phyloP scores from a whole-genome alignment of 1,140 invertebrate species.

The Neodiprion fabricii region DNA sequence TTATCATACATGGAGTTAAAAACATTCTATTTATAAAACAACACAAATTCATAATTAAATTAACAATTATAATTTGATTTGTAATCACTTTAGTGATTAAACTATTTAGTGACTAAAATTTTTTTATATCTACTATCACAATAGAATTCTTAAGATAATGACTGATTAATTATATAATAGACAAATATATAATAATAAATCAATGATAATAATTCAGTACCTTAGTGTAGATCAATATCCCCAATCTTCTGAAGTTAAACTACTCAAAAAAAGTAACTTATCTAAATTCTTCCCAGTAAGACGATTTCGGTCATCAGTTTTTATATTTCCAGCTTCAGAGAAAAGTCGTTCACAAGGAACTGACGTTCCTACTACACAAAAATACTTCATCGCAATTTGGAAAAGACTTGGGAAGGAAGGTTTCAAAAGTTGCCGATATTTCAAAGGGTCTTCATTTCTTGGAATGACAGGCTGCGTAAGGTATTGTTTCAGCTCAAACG shows the following conservation, averaged over 20 bases:
- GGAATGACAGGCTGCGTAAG: constrained; percentile 32
- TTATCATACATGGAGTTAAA: too few relatives aligned
- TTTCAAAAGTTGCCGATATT: constrained; percentile 48
- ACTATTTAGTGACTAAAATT: too few relatives aligned
- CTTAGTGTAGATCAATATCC: background rate
- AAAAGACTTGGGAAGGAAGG: constrained; percentile 44
- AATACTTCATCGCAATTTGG: constrained; percentile 42
- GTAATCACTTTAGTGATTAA: too few relatives aligned
- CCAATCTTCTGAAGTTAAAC: constrained; percentile 19
- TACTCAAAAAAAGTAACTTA: constrained; percentile 27
- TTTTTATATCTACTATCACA: too few relatives aligned
- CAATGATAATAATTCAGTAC: too few relatives aligned
- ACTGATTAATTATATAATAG: too few relatives aligned
- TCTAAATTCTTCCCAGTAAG: constrained; percentile 23
- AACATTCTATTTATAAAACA: too few relatives aligned
- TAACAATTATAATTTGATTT: too few relatives aligned
- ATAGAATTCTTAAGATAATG: too few relatives aligned
- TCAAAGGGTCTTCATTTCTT: constrained; percentile 47
- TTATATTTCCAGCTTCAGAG: constrained; percentile 42
- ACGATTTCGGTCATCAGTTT: constrained; percentile 21
- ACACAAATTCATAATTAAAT: too few relatives aligned
- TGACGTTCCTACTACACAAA: constrained; percentile 46
- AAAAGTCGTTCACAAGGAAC: constrained; percentile 52
- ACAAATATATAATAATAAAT: too few relatives aligned
- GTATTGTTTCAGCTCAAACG: constrained; percentile 22